Percentiles rank a stretch among this genome's conserved stretches.
Evolutionary conservation across 2,113 vertebrate genomes (phyloP).

Genomic region (Athene cunicularia): DNA sequence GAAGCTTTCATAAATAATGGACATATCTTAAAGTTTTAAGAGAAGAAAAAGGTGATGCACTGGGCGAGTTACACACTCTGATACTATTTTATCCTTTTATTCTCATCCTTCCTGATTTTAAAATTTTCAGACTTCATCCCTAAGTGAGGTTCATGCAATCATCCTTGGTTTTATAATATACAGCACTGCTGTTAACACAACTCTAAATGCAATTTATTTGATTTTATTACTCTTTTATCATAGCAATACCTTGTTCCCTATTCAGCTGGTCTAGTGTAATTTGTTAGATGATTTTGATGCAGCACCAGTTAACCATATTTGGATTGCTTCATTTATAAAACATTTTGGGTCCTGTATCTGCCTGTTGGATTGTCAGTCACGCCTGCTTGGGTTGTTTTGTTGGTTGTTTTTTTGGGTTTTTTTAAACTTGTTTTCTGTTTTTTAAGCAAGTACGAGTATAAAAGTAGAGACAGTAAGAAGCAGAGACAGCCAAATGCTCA

Average conservation of each 20-base stretch:
- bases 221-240: not conserved
- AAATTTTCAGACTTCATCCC: not conserved
- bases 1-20: not conserved
- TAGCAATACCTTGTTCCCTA: not conserved
- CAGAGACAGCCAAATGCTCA: not conserved
- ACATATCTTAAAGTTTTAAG: not conserved
- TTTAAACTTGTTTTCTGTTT: not conserved
- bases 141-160: not conserved
- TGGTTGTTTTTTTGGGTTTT: not conserved
- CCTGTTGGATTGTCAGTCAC: not conserved
- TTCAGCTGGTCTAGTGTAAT: not conserved
- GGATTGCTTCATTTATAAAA: not conserved
- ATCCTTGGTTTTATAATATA: not conserved
- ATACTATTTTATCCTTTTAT: not conserved
- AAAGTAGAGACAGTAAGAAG: not conserved
- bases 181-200: not conserved
- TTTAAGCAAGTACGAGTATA: not conserved
- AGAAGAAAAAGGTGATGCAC: not conserved
- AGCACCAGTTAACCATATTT: not conserved
- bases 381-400: not conserved
- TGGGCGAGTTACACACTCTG: not conserved
- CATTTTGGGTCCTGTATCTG: rapidly evolving
- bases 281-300: not conserved
- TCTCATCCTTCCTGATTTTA: not conserved
- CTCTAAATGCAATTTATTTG: not conserved